These are phyloP conservation scores for Oreohelix idahoensis DNA, from an alignment of 1,140 invertebrate species.

Conservation along the genomic window DNA sequence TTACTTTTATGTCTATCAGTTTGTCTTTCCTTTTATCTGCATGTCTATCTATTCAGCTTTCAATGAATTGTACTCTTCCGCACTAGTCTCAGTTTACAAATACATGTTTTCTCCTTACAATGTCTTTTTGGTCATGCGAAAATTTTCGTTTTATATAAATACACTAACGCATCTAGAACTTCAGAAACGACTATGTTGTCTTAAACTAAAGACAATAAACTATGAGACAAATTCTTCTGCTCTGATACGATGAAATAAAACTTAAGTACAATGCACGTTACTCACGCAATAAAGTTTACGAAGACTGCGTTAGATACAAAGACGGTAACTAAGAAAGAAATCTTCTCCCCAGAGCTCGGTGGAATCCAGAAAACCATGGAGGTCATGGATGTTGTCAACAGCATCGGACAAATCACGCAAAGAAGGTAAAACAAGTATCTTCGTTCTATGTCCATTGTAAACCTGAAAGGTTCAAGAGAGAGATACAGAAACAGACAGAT, in stretches of 20 bases:
- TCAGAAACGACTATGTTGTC: not conserved
- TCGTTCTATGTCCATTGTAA: not conserved
- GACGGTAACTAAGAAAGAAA: constrained; percentile 15
- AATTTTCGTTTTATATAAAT: too few species aligned
- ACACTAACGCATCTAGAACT: not conserved
- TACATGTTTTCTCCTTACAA: too few species aligned
- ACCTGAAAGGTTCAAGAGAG: too few species aligned
- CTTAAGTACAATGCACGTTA: not conserved
- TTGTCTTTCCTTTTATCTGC: too few species aligned
- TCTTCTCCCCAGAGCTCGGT: constrained; percentile 6
- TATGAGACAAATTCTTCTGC: too few species aligned
- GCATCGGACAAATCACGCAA: not conserved
- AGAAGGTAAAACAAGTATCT: not conserved
- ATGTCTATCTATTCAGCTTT: too few species aligned
- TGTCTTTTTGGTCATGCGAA: too few species aligned
- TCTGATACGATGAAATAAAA: too few species aligned
- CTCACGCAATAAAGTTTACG: constrained; percentile 25
- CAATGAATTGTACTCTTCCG: too few species aligned
- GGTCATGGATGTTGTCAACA: not conserved
- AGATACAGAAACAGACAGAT: too few species aligned
- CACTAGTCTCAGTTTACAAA: too few species aligned
- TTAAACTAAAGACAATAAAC: not conserved
- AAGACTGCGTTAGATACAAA: not conserved
- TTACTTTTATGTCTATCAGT: too few species aligned
- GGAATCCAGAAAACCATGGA: constrained; percentile 13